Evolutionary conservation across 2,797 vertebrate species (phyloP).

Genomic region (Hyperoplus lanceolatus): DNA sequence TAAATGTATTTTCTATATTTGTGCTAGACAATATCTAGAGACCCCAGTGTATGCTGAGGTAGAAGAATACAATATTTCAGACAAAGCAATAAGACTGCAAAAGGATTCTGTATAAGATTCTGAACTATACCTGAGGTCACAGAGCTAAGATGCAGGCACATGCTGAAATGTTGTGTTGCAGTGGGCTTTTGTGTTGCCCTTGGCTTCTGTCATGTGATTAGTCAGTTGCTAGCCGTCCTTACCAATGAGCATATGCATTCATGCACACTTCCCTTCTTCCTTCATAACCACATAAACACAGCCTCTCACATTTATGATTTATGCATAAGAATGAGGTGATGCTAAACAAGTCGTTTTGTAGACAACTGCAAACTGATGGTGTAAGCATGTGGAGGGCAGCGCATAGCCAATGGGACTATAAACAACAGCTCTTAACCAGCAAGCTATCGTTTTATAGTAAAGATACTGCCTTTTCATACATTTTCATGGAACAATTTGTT

Average conservation of each 20-base stretch:
- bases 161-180: slow-evolving; percentile 10
- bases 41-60: slow-evolving; percentile 5
- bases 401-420: background rate
- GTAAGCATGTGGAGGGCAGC: slow-evolving; percentile 1
- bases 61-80: slow-evolving; percentile 35
- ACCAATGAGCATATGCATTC: slow-evolving; percentile 18
- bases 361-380: slow-evolving; percentile 1
- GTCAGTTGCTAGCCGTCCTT: background rate
- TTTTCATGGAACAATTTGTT: slow-evolving; percentile 17
- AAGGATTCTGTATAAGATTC: slow-evolving; percentile 40
- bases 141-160: slow-evolving; percentile 17
- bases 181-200: slow-evolving; percentile 7
- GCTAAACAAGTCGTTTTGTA: slow-evolving; percentile 2
- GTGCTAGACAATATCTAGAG: background rate
- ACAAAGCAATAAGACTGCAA: slow-evolving; percentile 32
- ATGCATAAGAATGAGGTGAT: slow-evolving; percentile 11
- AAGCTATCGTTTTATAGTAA: background rate
- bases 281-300: background rate
- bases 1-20: slow-evolving; percentile 3
- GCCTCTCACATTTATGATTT: background rate
- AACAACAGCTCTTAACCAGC: slow-evolving; percentile 20
- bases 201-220: background rate
- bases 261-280: background rate
- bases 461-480: background rate
- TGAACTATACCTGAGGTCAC: slow-evolving; percentile 28